Conservation (phyloP, 2,888 invertebrate genomes). For the Caenorhabditis sp. region DNA sequence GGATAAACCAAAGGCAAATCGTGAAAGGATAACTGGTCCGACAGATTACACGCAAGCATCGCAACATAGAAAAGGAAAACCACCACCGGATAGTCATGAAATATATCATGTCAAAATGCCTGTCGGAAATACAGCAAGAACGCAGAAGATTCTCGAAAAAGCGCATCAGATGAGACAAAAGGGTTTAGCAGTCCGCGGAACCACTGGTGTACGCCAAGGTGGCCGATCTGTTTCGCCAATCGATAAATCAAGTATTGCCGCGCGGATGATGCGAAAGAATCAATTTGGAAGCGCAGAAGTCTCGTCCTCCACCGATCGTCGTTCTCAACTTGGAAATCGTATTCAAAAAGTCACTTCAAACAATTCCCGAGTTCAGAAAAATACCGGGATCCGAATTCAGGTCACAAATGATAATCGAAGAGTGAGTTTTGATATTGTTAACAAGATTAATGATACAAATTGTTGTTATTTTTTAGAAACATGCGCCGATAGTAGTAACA, state of each 20-base stretch:
- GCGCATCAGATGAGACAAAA: conserved; percentile 45
- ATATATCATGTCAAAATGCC: conserved; percentile 68
- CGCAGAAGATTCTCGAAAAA: conserved; percentile 53
- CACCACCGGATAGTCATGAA: conserved; percentile 58
- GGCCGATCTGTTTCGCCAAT: conserved; percentile 49
- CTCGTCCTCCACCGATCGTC: conserved; percentile 8
- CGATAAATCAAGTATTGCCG: conserved; percentile 42
- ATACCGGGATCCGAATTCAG: neutral
- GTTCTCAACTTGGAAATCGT: no score
- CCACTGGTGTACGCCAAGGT: conserved; percentile 59
- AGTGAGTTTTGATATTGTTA: neutral
- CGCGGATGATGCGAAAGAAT: conserved; percentile 6
- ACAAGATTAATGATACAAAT: no score
- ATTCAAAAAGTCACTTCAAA: no score
- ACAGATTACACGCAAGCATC: neutral
- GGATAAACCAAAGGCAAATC: neutral
- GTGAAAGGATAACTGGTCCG: conserved; percentile 19
- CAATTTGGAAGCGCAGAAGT: conserved; percentile 13
- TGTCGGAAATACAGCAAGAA: conserved; percentile 54
- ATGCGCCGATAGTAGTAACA: no score
- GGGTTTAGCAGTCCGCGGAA: conserved; percentile 56
- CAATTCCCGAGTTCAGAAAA: no score
- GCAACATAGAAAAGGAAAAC: conserved; percentile 38
- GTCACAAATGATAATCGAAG: neutral
- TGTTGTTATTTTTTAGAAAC: no score